Percentiles rank a stretch among this genome's conserved stretches.
Evolutionary conservation across 2,113 vertebrate genomes (phyloP).

Genomic region (Amblyopsis rosae): DNA sequence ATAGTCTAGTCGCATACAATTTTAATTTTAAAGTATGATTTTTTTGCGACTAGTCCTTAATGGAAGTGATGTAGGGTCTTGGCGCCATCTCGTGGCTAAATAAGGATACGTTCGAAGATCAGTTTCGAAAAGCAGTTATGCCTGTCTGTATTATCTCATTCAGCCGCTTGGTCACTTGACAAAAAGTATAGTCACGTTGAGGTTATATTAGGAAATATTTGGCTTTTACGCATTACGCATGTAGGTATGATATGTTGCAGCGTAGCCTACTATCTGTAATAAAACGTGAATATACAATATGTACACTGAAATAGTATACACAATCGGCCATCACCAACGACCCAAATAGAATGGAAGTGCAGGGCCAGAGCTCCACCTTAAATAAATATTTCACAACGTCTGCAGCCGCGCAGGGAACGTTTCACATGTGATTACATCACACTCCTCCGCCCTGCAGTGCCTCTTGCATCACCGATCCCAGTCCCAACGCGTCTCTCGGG

Average conservation of each 20-base stretch:
- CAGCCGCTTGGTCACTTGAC: background rate
- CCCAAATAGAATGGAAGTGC: constrained; percentile 9
- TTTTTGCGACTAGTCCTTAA: no score
- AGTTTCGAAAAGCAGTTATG: no score
- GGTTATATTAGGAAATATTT: no score
- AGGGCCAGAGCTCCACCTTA: constrained; percentile 28
- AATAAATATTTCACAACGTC: constrained; percentile 74
- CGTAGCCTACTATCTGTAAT: constrained; percentile 47
- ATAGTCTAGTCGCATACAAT: no score
- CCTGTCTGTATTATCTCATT: background rate
- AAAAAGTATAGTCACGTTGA: no score
- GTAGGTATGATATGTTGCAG: no score
- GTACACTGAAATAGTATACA: constrained; percentile 37
- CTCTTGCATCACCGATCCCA: constrained; percentile 1
- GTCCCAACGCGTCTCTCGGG: constrained; percentile 16
- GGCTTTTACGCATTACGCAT: no score
- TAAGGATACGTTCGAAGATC: background rate
- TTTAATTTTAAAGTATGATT: no score
- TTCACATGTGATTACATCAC: constrained; percentile 79
- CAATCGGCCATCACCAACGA: background rate
- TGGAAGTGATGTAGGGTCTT: constrained; percentile 4
- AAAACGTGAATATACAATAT: constrained; percentile 15
- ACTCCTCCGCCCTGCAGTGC: constrained; percentile 47
- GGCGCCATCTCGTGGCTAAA: constrained; percentile 49
- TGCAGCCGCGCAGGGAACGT: constrained; percentile 57